A percentile compares a stretch with the other conserved stretches of the same genome.
These are phyloP conservation scores for Ormyrus nitidulus DNA, from an alignment of 2,888 invertebrate species.

Conservation along the genomic window DNA sequence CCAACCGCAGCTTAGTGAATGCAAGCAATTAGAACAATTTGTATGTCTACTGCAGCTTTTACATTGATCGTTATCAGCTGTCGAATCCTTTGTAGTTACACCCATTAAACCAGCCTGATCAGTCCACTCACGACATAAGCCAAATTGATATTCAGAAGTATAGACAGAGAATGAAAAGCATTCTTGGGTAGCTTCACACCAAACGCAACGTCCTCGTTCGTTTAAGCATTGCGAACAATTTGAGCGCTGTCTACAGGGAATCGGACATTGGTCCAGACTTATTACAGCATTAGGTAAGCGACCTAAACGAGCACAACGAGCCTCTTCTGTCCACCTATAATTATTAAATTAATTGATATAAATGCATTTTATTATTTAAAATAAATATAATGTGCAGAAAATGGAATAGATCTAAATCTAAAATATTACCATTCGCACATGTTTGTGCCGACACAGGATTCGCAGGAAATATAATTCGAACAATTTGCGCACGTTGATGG, in stretches of 20 bases:
- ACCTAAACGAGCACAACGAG: slow-evolving; percentile 89
- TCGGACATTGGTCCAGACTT: slow-evolving; percentile 82
- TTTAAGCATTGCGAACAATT: slow-evolving; percentile 90
- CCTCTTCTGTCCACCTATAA: slow-evolving; percentile 85
- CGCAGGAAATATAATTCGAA: slow-evolving; percentile 92
- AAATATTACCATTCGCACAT: slow-evolving; percentile 87
- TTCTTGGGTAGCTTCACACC: slow-evolving; percentile 94
- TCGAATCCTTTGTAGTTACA: slow-evolving; percentile 68
- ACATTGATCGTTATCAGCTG: slow-evolving; percentile 81
- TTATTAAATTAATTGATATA: slow-evolving; percentile 1
- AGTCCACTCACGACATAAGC: slow-evolving; percentile 94
- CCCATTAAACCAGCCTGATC: slow-evolving; percentile 82
- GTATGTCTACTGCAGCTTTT: slow-evolving; percentile 86
- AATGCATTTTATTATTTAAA: neutral
- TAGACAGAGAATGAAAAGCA: slow-evolving; percentile 98
- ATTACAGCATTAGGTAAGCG: slow-evolving; percentile 83
- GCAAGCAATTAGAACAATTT: slow-evolving; percentile 88
- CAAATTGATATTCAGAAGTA: slow-evolving; percentile 95
- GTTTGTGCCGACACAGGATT: slow-evolving; percentile 84
- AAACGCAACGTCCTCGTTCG: slow-evolving; percentile 92
- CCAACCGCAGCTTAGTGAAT: slow-evolving; percentile 95
- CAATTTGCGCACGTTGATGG: slow-evolving; percentile 92
- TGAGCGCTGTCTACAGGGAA: slow-evolving; percentile 86
- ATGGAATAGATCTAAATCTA: neutral
- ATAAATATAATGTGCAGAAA: neutral